Evolutionary conservation across 92 coral and sea anemone species (phyloP).

Genomic region (Pocillopora meandrina): DNA sequence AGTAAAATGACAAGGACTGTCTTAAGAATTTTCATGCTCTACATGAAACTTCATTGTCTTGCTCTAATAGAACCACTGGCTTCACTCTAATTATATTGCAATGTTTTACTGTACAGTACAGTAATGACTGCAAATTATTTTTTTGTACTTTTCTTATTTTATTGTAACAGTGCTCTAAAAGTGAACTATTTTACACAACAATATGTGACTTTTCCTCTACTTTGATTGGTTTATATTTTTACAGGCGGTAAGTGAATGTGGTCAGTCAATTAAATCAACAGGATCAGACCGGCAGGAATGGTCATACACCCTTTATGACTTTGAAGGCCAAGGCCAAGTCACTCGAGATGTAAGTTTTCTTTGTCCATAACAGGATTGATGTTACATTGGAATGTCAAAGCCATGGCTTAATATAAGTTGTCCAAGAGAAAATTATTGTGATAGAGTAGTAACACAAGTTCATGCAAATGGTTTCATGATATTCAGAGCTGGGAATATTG

Average conservation of each 20-base stretch:
- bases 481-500: too few relatives aligned
- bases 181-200: neutral
- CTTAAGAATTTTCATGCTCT: too few relatives aligned
- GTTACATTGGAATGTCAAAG: neutral
- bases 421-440: too few relatives aligned
- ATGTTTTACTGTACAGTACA: neutral
- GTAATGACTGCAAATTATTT: neutral
- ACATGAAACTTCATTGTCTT: too few relatives aligned
- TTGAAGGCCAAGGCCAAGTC: constrained; percentile 96
- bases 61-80: too few relatives aligned
- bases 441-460: too few relatives aligned
- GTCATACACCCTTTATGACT: constrained; percentile 97
- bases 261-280: constrained; percentile 84
- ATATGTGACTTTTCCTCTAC: neutral
- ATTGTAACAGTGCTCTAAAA: too few relatives aligned
- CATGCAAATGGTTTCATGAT: too few relatives aligned
- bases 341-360: constrained; percentile 78
- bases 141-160: too few relatives aligned
- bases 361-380: neutral
- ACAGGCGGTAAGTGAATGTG: constrained; percentile 86
- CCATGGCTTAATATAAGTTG: neutral
- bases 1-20: too few relatives aligned
- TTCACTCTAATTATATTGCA: too few relatives aligned
- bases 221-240: constrained; percentile 1
- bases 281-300: constrained; percentile 95